Base-by-base conservation (phyloP, 2,113 vertebrate genomes). In the Uria aalge region DNA sequence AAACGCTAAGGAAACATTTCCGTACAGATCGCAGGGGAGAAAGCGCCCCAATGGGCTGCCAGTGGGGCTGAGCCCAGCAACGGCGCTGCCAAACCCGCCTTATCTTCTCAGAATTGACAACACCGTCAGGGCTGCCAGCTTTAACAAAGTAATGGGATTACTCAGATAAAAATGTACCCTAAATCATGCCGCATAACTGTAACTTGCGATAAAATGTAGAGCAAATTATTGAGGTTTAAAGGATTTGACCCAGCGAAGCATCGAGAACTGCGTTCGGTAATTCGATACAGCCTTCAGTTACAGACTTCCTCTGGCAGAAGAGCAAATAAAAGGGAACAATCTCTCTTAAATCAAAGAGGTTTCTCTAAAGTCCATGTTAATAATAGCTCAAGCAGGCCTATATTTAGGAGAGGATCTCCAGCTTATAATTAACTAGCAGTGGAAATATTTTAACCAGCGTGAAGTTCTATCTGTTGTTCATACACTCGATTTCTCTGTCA, bases 371-470 rank as follows among this genome's bases (percentile, higher is more conserved):
- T 56, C 74, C 29, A 2, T n/a, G 55, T 66, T 94, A 91, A 79
- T 88, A 93, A 90, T 90, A 97, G 62, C 77, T 73, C 89, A 92
- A 60, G n/a, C 41, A 68, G 85, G n/a, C 32, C 76, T 86, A 47
- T 91, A 82, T 77, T 92, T 96, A 95, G 88, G 76, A 82, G 26
- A 52, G 26, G 59, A 76, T 89, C 96, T 94, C 92, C 89, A 89
- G 34, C 68, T 91, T 96, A 91, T 75, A 94, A 96, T 92, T 88
- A 91, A 78, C 71, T 60, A 56, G 55, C 79, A 87, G 83, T 66
- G 43, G 72, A 88, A 92, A 86, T 85, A 69, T 48, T 75, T 88
- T 84, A 96, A 86, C 64, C 66, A 78, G 68, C 3, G 2, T 45
- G 50, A 69, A 88, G 40, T 86, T 93, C 68, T 79, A 73, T 77